These are phyloP conservation scores for Drosophila birchii DNA, from an alignment of 2,888 invertebrate species.

Conservation along the genomic window DNA sequence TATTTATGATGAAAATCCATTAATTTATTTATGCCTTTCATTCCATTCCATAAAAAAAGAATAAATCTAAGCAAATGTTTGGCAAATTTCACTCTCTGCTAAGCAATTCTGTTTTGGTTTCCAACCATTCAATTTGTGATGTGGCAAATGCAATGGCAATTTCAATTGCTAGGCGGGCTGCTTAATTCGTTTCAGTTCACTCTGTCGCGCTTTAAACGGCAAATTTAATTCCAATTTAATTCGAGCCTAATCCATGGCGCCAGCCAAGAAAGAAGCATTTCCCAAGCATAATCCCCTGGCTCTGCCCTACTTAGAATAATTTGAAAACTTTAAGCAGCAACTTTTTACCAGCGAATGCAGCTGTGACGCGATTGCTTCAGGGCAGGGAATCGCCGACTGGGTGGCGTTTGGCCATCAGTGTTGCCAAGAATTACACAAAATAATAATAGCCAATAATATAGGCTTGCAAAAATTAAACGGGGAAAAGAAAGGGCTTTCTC, in stretches of 20 bases:
- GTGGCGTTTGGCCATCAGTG: constrained; percentile 16
- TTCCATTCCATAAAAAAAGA: not conserved
- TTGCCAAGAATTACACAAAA: not conserved
- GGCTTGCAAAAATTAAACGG: not conserved
- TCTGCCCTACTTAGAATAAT: constrained; percentile 77
- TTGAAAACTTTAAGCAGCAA: constrained; percentile 76
- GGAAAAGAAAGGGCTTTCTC: not conserved
- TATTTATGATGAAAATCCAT: constrained; percentile 26
- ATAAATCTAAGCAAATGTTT: constrained; percentile 24
- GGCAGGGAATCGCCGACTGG: constrained; percentile 17
- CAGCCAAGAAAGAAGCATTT: constrained; percentile 43
- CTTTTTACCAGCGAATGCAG: constrained; percentile 62
- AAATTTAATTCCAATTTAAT: constrained; percentile 77
- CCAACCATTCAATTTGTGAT: constrained; percentile 29
- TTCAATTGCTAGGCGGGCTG: constrained; percentile 55
- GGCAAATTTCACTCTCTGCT: constrained; percentile 31
- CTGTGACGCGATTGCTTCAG: constrained; percentile 57
- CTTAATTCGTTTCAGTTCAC: constrained; percentile 66
- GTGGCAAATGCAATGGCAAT: constrained; percentile 33
- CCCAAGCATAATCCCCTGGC: constrained; percentile 41
- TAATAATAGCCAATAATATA: not conserved
- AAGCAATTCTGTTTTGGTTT: constrained; percentile 30
- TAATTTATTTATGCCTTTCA: constrained; percentile 23
- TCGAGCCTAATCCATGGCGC: constrained; percentile 68
- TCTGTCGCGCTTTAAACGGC: constrained; percentile 69